These are phyloP conservation scores for Orchesella cincta DNA, from an alignment of 1,140 invertebrate genomes.

Conservation along the genomic window DNA sequence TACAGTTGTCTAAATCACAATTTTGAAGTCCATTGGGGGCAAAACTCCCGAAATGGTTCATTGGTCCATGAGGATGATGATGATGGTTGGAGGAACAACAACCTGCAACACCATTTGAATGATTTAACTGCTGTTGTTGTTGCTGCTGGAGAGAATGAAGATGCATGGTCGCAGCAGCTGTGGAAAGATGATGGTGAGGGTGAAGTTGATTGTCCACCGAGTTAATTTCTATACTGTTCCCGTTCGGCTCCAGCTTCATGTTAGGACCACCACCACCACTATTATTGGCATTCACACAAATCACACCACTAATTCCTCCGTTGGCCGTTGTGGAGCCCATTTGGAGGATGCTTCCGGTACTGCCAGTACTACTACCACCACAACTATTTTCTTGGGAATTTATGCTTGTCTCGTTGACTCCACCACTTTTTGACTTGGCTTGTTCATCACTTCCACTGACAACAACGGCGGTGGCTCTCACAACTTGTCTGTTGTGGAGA, in stretches of 20 bases:
- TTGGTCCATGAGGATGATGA: not conserved
- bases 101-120: too few species aligned
- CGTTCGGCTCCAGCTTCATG: constrained; percentile 45
- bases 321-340: constrained; percentile 16
- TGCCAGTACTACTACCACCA: too few species aligned
- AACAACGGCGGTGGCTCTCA: not conserved
- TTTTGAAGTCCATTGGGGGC: not conserved
- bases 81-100: too few species aligned
- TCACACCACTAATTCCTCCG: not conserved
- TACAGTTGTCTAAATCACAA: not conserved
- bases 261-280: constrained; percentile 19
- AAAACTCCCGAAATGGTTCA: not conserved
- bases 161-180: not conserved
- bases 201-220: constrained; percentile 31
- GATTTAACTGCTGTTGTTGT: too few species aligned
- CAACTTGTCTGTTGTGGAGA: too few species aligned
- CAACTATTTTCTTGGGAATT: too few species aligned
- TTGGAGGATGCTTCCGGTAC: not conserved
- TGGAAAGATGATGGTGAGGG: constrained; percentile 17
- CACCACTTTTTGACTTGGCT: not conserved
- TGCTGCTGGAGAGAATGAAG: too few species aligned
- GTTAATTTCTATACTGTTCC: constrained; percentile 43
- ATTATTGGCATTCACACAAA: not conserved
- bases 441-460: constrained; percentile 8
- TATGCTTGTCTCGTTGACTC: not conserved